Percentiles rank a stretch among this genome's conserved stretches.
Conservation (phyloP, 2,797 vertebrate genomes). For the Cichlasoma orientale region DNA sequence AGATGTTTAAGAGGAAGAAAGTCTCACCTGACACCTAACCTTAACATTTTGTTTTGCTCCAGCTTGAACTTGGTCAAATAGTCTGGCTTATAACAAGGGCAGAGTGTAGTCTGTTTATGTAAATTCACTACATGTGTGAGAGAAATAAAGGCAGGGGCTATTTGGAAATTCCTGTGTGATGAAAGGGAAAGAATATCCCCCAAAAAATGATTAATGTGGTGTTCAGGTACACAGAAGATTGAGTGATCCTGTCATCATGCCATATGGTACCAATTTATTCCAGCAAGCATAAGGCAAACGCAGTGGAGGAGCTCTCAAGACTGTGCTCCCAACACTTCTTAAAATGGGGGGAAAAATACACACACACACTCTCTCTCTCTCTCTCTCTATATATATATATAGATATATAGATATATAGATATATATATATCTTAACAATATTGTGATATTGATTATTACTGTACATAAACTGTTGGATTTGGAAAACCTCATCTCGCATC, state of each 20-base stretch:
- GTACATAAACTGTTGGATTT: background rate
- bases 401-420: background rate
- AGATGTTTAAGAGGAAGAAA: slow-evolving; percentile 71
- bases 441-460: background rate
- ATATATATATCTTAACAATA: background rate
- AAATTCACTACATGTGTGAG: slow-evolving; percentile 81
- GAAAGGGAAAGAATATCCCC: slow-evolving; percentile 84
- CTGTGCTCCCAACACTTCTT: slow-evolving; percentile 56
- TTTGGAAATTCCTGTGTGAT: slow-evolving; percentile 85
- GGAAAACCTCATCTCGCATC: background rate
- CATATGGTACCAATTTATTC: slow-evolving; percentile 88
- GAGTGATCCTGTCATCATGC: slow-evolving; percentile 85
- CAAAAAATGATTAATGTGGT: slow-evolving; percentile 87
- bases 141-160: slow-evolving; percentile 77
- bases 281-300: slow-evolving; percentile 81
- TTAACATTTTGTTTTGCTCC: slow-evolving; percentile 76
- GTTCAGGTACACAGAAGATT: slow-evolving; percentile 87
- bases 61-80: slow-evolving; percentile 75
- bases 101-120: slow-evolving; percentile 76
- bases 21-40: slow-evolving; percentile 75
- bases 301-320: slow-evolving; percentile 76
- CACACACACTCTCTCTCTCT: too few relatives aligned
- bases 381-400: accelerated
- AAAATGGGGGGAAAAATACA: background rate
- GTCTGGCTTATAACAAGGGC: slow-evolving; percentile 74